These are phyloP conservation scores for Peromyscus californicus DNA, from an alignment of 2,113 vertebrate species.

Conservation along the genomic window DNA sequence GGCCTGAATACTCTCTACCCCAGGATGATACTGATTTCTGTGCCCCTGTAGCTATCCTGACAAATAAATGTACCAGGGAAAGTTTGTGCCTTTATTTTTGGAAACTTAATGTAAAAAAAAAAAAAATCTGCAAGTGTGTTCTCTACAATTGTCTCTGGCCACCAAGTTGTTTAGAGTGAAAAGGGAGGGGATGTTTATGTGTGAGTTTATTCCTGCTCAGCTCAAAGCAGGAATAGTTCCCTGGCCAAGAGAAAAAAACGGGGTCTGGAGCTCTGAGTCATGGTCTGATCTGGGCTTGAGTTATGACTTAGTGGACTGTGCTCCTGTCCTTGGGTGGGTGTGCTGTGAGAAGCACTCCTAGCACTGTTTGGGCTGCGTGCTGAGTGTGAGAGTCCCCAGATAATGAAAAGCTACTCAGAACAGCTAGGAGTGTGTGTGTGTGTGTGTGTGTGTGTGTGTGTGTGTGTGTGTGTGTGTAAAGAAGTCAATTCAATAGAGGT, in stretches of 20 bases:
- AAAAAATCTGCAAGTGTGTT: constrained; percentile 62
- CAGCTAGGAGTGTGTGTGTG: neutral
- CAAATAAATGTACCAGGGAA: constrained; percentile 54
- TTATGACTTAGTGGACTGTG: neutral
- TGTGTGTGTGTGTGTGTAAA: neutral
- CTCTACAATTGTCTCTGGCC: constrained; percentile 8
- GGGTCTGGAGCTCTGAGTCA: constrained; percentile 22
- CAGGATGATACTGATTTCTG: constrained; percentile 59
- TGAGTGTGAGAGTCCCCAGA: neutral
- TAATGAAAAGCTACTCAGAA: neutral
- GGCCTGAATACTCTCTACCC: constrained; percentile 58
- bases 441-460: neutral
- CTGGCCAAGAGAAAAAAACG: constrained; percentile 2
- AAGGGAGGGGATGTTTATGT: constrained; percentile 44
- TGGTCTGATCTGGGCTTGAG: neutral
- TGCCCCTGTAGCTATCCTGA: constrained; percentile 63
- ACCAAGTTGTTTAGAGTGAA: neutral
- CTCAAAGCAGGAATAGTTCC: constrained; percentile 40
- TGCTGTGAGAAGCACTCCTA: neutral
- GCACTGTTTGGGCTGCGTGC: neutral
- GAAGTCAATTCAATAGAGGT: neutral
- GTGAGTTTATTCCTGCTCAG: constrained; percentile 58
- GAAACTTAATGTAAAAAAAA: constrained; percentile 25
- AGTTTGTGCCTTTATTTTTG: constrained; percentile 77
- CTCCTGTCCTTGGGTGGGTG: neutral